phyloP scores from a whole-genome alignment of 2,113 vertebrate genomes.

The Gavialis gangeticus region DNA sequence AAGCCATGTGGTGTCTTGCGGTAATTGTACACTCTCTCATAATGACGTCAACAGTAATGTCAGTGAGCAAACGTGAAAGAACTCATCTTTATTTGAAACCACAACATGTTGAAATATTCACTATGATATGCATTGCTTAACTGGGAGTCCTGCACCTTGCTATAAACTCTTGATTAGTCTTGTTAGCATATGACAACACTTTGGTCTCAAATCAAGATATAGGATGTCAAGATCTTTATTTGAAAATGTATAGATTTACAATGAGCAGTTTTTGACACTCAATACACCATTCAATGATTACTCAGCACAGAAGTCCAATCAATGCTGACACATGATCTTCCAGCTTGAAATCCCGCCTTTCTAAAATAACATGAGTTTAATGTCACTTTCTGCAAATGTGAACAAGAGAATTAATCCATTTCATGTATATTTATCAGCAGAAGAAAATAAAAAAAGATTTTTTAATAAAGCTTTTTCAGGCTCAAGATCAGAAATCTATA shows the following conservation, averaged over 20 bases:
- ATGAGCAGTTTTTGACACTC: not conserved
- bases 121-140: not conserved
- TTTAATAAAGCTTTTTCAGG: not conserved
- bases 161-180: not conserved
- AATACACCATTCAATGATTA: not conserved
- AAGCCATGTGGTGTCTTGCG: not conserved
- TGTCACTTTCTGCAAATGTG: fast-evolving
- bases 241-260: not conserved
- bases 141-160: not conserved
- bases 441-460: not conserved
- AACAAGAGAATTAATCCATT: not conserved
- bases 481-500: not conserved
- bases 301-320: not conserved
- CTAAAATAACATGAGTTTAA: not conserved
- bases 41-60: no score
- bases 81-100: no score
- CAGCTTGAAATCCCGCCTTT: not conserved
- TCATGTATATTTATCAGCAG: fast-evolving
- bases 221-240: not conserved
- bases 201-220: constrained; percentile 1
- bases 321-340: fast-evolving
- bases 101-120: no score
- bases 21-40: no score
- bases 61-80: no score
- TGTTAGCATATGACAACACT: not conserved